Evolutionary conservation across 2,888 invertebrate species (phyloP).

Genomic region (Nemapogon koenigi): DNA sequence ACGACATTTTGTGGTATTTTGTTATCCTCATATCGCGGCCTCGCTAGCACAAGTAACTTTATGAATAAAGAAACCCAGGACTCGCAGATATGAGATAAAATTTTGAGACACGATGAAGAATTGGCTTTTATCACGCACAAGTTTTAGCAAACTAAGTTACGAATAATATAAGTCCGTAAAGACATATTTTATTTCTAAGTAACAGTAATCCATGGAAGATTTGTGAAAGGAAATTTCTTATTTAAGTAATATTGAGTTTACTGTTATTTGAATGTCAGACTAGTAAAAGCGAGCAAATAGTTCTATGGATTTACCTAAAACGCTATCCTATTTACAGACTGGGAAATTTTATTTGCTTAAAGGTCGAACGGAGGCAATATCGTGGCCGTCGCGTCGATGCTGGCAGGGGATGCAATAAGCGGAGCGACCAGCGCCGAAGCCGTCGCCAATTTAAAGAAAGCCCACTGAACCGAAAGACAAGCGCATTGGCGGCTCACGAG

Average conservation of each 20-base stretch:
- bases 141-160: conserved; percentile 28
- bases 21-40: conserved; percentile 28
- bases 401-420: conserved; percentile 60
- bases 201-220: too few species aligned
- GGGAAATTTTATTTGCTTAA: conserved; percentile 61
- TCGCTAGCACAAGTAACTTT: conserved; percentile 42
- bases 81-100: conserved; percentile 38
- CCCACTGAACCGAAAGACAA: conserved; percentile 67
- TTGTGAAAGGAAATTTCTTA: too few species aligned
- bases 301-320: conserved; percentile 50
- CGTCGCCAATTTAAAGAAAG: conserved; percentile 67
- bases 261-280: too few species aligned
- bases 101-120: conserved; percentile 45
- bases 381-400: conserved; percentile 56
- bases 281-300: too few species aligned
- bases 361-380: conserved; percentile 62
- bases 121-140: conserved; percentile 53
- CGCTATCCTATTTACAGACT: conserved; percentile 54
- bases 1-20: conserved; percentile 47
- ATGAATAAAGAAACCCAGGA: conserved; percentile 42
- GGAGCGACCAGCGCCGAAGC: conserved; percentile 53
- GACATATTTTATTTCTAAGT: too few species aligned
- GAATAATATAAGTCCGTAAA: too few species aligned
- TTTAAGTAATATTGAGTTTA: too few species aligned
- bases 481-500: conserved; percentile 63